A percentile compares a stretch with the other conserved stretches of the same genome.
Conservation (phyloP, 2,797 vertebrate genomes). For the Graptemys geographica region DNA sequence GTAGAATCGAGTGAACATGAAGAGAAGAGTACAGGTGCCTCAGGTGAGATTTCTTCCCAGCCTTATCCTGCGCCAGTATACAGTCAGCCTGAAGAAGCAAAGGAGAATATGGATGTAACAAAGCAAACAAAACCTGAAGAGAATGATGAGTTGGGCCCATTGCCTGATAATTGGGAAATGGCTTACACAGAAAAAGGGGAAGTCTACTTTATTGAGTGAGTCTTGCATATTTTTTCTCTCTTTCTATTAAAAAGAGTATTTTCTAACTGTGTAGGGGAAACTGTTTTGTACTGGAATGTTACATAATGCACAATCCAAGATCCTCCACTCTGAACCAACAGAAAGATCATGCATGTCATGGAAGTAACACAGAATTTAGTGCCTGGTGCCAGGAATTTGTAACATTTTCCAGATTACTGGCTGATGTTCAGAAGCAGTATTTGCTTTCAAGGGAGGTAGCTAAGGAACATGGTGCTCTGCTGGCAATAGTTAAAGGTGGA, state of each 20-base stretch:
- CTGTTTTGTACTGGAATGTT: neutral
- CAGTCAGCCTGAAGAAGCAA: slow-evolving; percentile 85
- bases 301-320: neutral
- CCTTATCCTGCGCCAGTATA: slow-evolving; percentile 86
- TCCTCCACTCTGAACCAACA: neutral
- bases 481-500: neutral
- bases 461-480: neutral
- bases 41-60: slow-evolving; percentile 86
- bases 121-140: slow-evolving; percentile 91
- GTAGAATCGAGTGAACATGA: slow-evolving; percentile 97
- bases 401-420: neutral
- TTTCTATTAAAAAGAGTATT: neutral
- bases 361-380: neutral
- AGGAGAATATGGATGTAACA: slow-evolving; percentile 86
- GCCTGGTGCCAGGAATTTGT: neutral
- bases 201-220: slow-evolving; percentile 99
- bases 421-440: neutral
- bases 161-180: slow-evolving; percentile 99
- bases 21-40: slow-evolving; percentile 92
- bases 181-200: slow-evolving; percentile 99
- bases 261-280: neutral
- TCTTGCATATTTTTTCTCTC: slow-evolving; percentile 58
- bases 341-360: neutral
- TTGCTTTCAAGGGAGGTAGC: neutral
- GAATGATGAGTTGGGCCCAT: slow-evolving; percentile 90